phyloP scores from a whole-genome alignment of 2,113 vertebrate genomes.

The Cyprinodon tularosa region DNA sequence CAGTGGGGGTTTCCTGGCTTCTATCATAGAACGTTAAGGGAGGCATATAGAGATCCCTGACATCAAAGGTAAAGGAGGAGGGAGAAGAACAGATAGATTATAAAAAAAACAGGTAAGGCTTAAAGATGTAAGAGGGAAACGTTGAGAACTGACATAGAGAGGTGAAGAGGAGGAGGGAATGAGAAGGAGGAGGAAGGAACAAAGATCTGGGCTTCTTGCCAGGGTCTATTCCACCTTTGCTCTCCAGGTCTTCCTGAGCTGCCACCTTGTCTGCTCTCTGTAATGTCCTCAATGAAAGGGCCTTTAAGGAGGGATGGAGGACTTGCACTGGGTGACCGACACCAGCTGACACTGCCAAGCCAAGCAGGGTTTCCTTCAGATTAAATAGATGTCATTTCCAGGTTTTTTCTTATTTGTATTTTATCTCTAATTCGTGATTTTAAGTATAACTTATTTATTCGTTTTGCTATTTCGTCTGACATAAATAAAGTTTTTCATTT shows the following conservation, averaged over 20 bases:
- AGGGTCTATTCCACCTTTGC: constrained; percentile 70
- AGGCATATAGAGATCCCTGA: background rate
- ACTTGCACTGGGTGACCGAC: constrained; percentile 61
- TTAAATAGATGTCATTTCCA: constrained; percentile 75
- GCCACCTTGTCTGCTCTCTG: constrained; percentile 65
- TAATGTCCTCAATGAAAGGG: constrained; percentile 72
- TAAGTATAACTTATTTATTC: no score
- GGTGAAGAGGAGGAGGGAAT: constrained; percentile 13
- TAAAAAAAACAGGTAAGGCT: background rate
- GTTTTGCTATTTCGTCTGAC: no score
- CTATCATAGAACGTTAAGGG: constrained; percentile 26
- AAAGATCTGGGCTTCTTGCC: constrained; percentile 55
- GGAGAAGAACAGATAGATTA: background rate
- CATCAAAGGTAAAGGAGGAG: background rate
- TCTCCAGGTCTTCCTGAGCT: constrained; percentile 59
- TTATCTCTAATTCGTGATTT: background rate
- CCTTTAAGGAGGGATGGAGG: constrained; percentile 65
- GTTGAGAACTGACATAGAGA: background rate
- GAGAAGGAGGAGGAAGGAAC: constrained; percentile 16
- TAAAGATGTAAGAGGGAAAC: constrained; percentile 17
- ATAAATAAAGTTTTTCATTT: no score
- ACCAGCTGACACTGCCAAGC: constrained; percentile 64
- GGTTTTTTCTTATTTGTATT: background rate
- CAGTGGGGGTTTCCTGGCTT: constrained; percentile 37
- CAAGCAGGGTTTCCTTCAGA: constrained; percentile 54